Percentiles rank a stretch among this genome's conserved stretches.
Evolutionary conservation across 1,140 invertebrate species (phyloP).

Genomic region (Nomia melanderi): DNA sequence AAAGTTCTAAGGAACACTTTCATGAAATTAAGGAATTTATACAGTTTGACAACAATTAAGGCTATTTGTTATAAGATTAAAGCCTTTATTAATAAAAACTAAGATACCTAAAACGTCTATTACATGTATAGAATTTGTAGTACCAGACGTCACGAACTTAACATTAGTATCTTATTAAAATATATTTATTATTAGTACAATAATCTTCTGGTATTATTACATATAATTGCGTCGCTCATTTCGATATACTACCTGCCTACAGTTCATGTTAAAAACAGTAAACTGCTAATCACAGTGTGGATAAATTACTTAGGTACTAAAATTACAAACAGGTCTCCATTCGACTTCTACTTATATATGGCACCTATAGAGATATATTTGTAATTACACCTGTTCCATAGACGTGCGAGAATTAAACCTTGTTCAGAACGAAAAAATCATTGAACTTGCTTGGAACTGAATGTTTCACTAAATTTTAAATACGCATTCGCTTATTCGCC

Average conservation of each 20-base stretch:
- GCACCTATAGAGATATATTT: slow-evolving; percentile 54
- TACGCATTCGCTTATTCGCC: slow-evolving; percentile 14
- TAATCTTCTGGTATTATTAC: slow-evolving; percentile 47
- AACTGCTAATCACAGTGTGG: slow-evolving; percentile 64
- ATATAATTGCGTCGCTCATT: slow-evolving; percentile 17
- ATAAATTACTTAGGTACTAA: slow-evolving; percentile 71
- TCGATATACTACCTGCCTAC: slow-evolving; percentile 32
- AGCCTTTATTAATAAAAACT: slow-evolving; percentile 72
- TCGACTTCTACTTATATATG: slow-evolving; percentile 61
- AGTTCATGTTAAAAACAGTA: slow-evolving; percentile 34
- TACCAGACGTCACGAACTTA: slow-evolving; percentile 41
- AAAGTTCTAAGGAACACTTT: not conserved
- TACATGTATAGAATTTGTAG: slow-evolving; percentile 52
- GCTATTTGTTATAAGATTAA: slow-evolving; percentile 40
- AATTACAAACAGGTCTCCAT: slow-evolving; percentile 62
- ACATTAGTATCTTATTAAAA: slow-evolving; percentile 60
- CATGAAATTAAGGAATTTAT: slow-evolving; percentile 7
- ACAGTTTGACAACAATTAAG: not conserved
- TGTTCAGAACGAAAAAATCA: slow-evolving; percentile 17
- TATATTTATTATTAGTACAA: slow-evolving; percentile 42
- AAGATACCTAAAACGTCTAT: slow-evolving; percentile 56
- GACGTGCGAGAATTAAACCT: slow-evolving; percentile 29
- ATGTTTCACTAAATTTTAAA: slow-evolving; percentile 29
- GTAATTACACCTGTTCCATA: slow-evolving; percentile 31
- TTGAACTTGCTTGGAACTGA: not conserved